phyloP scores from a whole-genome alignment of 2,797 vertebrate genomes.

The Crypturellus tataupa region DNA sequence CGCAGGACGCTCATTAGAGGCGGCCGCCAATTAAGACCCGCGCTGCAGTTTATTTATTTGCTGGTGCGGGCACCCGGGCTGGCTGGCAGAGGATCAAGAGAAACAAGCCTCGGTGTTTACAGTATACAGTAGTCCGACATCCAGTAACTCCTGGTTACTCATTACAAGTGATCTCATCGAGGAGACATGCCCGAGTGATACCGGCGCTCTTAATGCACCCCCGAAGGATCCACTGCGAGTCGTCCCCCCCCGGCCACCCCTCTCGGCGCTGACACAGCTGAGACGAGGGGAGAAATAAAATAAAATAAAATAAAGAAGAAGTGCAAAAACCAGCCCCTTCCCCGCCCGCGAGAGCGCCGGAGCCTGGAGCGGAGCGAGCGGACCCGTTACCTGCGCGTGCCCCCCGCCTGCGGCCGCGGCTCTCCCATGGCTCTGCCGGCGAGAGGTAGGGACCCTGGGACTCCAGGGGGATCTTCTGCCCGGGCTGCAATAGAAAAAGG shows the following conservation, averaged over 20 bases:
- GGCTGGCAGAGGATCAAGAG: constrained; percentile 16
- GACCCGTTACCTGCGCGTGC: constrained; percentile 41
- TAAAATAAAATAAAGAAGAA: too few species aligned
- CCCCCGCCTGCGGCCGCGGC: constrained; percentile 42
- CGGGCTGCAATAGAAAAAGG: constrained; percentile 76
- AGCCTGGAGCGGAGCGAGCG: background rate
- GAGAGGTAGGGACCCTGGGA: constrained; percentile 42
- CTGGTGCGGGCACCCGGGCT: background rate
- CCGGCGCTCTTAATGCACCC: background rate
- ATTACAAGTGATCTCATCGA: background rate
- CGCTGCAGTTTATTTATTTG: background rate
- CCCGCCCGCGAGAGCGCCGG: background rate
- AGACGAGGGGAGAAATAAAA: background rate
- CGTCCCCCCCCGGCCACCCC: background rate
- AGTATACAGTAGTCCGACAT: background rate
- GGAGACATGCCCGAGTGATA: background rate
- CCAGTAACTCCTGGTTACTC: background rate
- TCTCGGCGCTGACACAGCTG: background rate
- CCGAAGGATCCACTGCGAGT: background rate
- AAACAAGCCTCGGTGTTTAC: background rate
- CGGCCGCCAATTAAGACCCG: background rate
- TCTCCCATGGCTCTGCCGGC: constrained; percentile 57
- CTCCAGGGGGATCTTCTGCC: constrained; percentile 70
- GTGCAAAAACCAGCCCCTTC: too few species aligned
- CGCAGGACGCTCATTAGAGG: background rate